A percentile compares a stretch with the other conserved stretches of the same genome.
These are phyloP conservation scores for Anguilla marmorata DNA, from an alignment of 2,797 vertebrate genomes.

Conservation along the genomic window DNA sequence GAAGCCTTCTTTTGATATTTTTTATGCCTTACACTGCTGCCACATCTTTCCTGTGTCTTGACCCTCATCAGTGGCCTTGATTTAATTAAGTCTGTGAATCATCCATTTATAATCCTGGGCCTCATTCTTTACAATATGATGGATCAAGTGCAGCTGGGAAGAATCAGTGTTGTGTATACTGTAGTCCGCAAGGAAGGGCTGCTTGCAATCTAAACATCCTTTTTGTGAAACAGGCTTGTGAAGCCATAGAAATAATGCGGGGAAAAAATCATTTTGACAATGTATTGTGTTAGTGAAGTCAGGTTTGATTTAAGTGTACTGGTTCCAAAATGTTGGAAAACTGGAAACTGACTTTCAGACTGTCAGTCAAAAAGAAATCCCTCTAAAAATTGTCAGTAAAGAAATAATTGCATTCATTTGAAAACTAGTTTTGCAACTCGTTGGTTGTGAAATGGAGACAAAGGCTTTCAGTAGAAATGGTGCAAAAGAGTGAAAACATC, in stretches of 20 bases:
- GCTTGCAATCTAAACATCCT: conserved; percentile 28
- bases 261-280: conserved; percentile 8
- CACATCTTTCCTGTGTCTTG: neutral
- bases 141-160: neutral
- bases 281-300: conserved; percentile 9
- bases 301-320: conserved; percentile 2
- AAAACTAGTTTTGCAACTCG: neutral
- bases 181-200: neutral
- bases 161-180: conserved; percentile 23
- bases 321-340: conserved; percentile 22
- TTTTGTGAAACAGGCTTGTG: conserved; percentile 1
- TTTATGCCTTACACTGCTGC: neutral
- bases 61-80: neutral
- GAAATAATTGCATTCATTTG: neutral
- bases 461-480: neutral
- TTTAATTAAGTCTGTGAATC: conserved; percentile 9
- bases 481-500: neutral
- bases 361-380: conserved; percentile 18
- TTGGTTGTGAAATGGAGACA: conserved; percentile 8
- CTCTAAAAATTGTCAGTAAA: conserved; percentile 7
- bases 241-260: conserved; percentile 11
- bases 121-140: neutral
- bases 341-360: neutral
- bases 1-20: neutral
- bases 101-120: neutral